Percentiles rank a stretch among this genome's conserved stretches.
phyloP scores from a whole-genome alignment of 2,113 vertebrate genomes.

The Origma solitaria region DNA sequence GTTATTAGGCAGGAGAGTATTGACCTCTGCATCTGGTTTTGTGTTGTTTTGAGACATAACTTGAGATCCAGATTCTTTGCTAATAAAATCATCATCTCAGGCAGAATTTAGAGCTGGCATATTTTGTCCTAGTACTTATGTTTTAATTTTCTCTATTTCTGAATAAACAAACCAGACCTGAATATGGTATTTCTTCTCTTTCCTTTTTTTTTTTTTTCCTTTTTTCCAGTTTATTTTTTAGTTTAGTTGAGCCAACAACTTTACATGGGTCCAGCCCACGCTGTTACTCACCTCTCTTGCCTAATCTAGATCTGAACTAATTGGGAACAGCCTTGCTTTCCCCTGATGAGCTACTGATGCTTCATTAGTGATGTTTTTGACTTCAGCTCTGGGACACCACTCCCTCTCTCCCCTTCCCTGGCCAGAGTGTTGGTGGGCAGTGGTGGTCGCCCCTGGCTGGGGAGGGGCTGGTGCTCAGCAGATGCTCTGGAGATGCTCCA shows the following conservation, averaged over 20 bases:
- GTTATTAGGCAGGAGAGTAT: constrained; percentile 33
- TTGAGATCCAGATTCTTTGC: constrained; percentile 57
- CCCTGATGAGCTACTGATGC: constrained; percentile 39
- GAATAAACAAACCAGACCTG: constrained; percentile 54
- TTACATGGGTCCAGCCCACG: neutral
- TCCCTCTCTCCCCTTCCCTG: neutral
- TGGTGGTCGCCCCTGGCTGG: neutral
- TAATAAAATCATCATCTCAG: constrained; percentile 63
- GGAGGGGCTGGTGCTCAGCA: neutral
- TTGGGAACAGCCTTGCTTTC: constrained; percentile 29
- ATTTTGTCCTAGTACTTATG: constrained; percentile 46
- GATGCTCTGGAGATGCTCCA: neutral
- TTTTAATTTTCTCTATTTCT: constrained; percentile 59
- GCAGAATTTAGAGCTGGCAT: constrained; percentile 58
- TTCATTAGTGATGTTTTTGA: neutral
- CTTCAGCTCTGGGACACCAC: neutral
- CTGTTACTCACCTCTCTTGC: constrained; percentile 54
- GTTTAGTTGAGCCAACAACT: neutral
- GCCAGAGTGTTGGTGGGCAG: neutral
- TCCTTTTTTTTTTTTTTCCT: neutral
- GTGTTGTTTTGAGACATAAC: constrained; percentile 58
- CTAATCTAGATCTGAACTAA: constrained; percentile 43
- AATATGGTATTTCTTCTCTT: constrained; percentile 27
- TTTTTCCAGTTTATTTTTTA: neutral
- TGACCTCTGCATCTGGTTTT: constrained; percentile 67